A percentile compares a stretch with the other conserved stretches of the same genome.
Conservation (phyloP, 2,888 invertebrate genomes). For the Melanchra persicariae region DNA sequence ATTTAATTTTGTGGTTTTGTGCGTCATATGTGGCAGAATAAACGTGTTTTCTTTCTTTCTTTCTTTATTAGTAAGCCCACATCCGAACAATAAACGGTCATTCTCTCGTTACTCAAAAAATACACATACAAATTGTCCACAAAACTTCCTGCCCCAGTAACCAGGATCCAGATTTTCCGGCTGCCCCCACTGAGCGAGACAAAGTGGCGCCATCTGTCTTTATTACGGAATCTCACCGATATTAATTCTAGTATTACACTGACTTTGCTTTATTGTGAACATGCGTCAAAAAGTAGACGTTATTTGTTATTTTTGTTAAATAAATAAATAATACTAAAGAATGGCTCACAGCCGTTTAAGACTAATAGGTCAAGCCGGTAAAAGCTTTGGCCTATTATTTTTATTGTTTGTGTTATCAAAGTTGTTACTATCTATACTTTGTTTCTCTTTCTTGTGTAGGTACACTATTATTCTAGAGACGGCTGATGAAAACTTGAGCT, state of each 20-base stretch:
- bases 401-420: background rate
- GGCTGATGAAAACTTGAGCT: background rate
- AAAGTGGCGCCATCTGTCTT: constrained; percentile 73
- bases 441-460: too few species aligned
- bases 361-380: constrained; percentile 13
- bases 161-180: constrained; percentile 63
- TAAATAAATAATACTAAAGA: constrained; percentile 11
- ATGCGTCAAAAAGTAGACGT: constrained; percentile 54
- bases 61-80: background rate
- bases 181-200: constrained; percentile 69
- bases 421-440: too few species aligned
- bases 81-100: background rate
- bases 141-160: constrained; percentile 33
- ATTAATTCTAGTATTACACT: constrained; percentile 74
- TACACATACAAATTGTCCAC: constrained; percentile 3
- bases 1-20: too few species aligned
- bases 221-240: constrained; percentile 71
- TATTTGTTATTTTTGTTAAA: constrained; percentile 46
- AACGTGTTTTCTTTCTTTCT: too few species aligned
- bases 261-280: constrained; percentile 66
- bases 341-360: constrained; percentile 9
- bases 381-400: background rate
- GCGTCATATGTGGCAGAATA: too few species aligned
- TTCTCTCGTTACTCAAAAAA: background rate
- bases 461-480: too few species aligned